These are phyloP conservation scores for Halictus rubicundus DNA, from an alignment of 1,140 invertebrate genomes.

Conservation along the genomic window DNA sequence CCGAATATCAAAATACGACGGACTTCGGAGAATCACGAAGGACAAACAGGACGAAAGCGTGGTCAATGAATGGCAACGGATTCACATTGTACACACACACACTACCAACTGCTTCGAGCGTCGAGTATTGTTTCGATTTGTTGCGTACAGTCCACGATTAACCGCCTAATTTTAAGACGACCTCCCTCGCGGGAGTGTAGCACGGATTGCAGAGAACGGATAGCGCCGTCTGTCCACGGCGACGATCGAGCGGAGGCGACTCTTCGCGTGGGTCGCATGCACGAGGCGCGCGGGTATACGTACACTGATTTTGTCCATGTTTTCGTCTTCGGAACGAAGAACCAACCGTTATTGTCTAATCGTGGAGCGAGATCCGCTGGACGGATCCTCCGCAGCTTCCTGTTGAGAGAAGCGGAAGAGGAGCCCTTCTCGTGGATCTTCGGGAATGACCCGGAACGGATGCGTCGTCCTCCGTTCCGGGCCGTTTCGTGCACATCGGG, in stretches of 20 bases:
- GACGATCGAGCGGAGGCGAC: conserved; percentile 3
- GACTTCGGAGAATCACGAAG: conserved; percentile 19
- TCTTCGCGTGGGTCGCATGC: neutral
- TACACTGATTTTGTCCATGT: conserved; percentile 12
- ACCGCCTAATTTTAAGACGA: conserved; percentile 62
- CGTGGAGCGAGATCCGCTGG: conserved; percentile 45
- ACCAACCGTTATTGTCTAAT: neutral
- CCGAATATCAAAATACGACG: conserved; percentile 43
- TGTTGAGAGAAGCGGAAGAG: conserved; percentile 48
- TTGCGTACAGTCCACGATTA: conserved; percentile 49
- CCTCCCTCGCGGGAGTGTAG: neutral
- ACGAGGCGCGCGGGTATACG: neutral
- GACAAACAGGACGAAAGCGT: conserved; percentile 60
- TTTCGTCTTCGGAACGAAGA: conserved; percentile 6
- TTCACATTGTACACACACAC: neutral
- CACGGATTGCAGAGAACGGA: conserved; percentile 17
- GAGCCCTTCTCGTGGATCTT: conserved; percentile 43
- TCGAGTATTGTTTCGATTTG: conserved; percentile 60
- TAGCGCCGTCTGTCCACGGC: conserved; percentile 8
- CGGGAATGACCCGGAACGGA: conserved; percentile 51
- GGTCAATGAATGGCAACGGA: conserved; percentile 63
- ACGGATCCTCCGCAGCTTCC: conserved; percentile 56
- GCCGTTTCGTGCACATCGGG: conserved; percentile 41
- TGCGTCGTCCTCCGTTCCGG: conserved; percentile 39
- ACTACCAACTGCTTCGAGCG: conserved; percentile 43